Conservation (phyloP, 2,113 vertebrate species). For the Corythoichthys haematopterus region DNA sequence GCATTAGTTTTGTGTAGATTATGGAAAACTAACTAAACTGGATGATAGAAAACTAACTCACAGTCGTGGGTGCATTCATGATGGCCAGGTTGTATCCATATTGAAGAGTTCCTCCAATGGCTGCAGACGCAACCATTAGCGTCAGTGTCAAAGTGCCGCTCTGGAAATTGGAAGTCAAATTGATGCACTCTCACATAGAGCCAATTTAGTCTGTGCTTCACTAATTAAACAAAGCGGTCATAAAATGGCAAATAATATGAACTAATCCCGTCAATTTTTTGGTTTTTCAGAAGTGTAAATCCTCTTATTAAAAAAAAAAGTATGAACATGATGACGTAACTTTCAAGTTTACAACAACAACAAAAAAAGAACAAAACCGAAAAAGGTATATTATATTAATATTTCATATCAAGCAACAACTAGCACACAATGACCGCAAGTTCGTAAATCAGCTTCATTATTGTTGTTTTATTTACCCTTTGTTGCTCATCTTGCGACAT, state of each 20-base stretch:
- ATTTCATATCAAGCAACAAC: not conserved
- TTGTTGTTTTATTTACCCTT: constrained; percentile 34
- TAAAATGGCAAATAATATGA: not conserved
- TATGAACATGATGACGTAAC: not conserved
- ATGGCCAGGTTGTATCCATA: constrained; percentile 90
- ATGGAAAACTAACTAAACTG: constrained; percentile 27
- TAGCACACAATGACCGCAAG: not conserved
- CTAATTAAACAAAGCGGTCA: not conserved
- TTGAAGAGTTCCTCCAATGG: constrained; percentile 87
- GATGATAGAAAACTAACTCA: constrained; percentile 32
- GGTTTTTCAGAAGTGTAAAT: not conserved
- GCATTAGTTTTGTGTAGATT: too few species aligned
- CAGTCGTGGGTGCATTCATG: constrained; percentile 83
- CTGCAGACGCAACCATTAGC: constrained; percentile 79
- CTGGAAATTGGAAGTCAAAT: constrained; percentile 37
- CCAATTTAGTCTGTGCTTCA: not conserved
- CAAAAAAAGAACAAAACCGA: too few species aligned
- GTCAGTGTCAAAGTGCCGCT: constrained; percentile 69
- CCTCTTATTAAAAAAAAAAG: not conserved
- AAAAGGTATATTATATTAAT: not conserved
- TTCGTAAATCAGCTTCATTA: not conserved
- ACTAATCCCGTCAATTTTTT: not conserved
- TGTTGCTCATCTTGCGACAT: constrained; percentile 33
- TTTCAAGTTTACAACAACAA: not conserved
- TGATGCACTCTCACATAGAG: not conserved